Percentiles rank a stretch among this genome's conserved stretches.
Conservation (phyloP, 2,113 vertebrate genomes). For the Archilochus colubris region DNA sequence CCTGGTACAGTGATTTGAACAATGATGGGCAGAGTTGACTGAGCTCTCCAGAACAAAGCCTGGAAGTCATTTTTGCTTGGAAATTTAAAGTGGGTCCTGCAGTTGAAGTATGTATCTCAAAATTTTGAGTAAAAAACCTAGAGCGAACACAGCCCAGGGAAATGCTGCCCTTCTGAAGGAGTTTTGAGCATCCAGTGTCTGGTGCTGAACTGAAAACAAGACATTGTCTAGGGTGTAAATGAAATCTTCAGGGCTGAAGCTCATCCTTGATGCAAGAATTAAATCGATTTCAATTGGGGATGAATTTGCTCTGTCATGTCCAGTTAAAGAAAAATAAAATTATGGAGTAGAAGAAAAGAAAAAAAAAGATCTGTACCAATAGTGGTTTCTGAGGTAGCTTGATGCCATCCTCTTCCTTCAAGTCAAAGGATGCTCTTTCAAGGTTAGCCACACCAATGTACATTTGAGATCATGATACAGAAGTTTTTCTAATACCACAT, state of each 20-base stretch:
- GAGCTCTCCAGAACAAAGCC: not conserved
- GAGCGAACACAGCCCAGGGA: not conserved
- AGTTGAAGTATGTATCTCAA: not conserved
- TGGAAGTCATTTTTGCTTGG: not conserved
- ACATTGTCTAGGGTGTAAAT: not conserved
- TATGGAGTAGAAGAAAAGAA: not conserved
- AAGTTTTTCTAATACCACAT: conserved; percentile 35
- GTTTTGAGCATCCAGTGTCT: not conserved
- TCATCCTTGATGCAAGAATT: not conserved
- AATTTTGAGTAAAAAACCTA: not conserved
- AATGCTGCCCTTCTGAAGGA: not conserved
- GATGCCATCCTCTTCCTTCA: not conserved
- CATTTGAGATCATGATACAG: not conserved
- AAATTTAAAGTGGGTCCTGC: not conserved
- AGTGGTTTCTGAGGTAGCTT: not conserved
- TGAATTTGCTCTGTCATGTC: not conserved
- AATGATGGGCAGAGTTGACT: not conserved
- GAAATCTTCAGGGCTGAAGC: not conserved
- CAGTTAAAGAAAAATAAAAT: not conserved
- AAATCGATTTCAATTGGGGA: not conserved
- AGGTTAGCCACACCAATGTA: conserved; percentile 7
- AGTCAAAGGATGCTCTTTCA: not conserved
- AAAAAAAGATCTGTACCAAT: not conserved
- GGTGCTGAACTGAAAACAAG: not conserved
- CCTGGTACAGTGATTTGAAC: not conserved